Conservation (phyloP, 1,140 invertebrate genomes). For the Spodoptera frugiperda region DNA sequence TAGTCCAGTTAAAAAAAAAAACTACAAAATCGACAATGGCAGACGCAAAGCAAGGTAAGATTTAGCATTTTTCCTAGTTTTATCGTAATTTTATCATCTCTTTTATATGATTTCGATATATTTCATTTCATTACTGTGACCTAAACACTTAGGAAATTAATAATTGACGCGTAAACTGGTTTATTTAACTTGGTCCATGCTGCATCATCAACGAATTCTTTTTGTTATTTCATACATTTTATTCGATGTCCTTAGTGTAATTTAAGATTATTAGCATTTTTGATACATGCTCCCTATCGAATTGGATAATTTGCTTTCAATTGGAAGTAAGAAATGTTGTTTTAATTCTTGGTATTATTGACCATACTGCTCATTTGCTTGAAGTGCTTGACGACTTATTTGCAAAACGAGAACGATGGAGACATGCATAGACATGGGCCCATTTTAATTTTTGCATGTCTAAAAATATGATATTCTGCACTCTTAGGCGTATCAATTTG, state of each 20-base stretch:
- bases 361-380: conserved; percentile 15
- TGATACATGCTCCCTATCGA: background rate
- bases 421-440: background rate
- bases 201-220: conserved; percentile 64
- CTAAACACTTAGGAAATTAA: background rate
- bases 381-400: background rate
- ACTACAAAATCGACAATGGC: conserved; percentile 70
- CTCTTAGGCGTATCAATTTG: too few relatives aligned
- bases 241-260: background rate
- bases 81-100: conserved; percentile 2
- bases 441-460: background rate
- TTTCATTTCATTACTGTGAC: background rate
- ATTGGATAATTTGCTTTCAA: background rate
- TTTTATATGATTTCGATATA: conserved; percentile 32
- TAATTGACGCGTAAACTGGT: background rate
- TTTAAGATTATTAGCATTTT: background rate
- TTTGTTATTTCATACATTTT: conserved; percentile 46
- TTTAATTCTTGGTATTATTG: conserved; percentile 1
- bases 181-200: conserved; percentile 50
- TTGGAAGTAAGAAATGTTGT: background rate
- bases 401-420: too few relatives aligned
- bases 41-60: conserved; percentile 82
- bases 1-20: conserved; percentile 47
- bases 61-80: conserved; percentile 46
- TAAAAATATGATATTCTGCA: too few relatives aligned